Percentiles rank a stretch among this genome's conserved stretches.
phyloP scores from a whole-genome alignment of 1,140 invertebrate species.

The Argopecten irradians region DNA sequence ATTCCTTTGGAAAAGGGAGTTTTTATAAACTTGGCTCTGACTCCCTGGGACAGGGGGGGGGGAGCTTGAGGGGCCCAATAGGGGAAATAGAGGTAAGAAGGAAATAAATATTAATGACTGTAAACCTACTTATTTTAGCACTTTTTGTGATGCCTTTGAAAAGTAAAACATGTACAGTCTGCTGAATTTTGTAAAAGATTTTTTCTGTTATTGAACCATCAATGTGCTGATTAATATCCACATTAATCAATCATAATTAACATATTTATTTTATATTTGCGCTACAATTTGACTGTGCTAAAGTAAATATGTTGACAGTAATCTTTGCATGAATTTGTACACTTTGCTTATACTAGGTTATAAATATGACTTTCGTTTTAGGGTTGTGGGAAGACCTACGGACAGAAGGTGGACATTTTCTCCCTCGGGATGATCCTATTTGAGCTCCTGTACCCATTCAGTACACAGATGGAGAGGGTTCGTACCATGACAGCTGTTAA shows the following conservation, averaged over 20 bases:
- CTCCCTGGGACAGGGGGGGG: too few species aligned
- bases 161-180: too few species aligned
- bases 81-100: too few species aligned
- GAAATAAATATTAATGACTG: too few species aligned
- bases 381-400: conserved; percentile 86
- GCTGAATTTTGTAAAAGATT: too few species aligned
- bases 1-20: too few species aligned
- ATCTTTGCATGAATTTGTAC: not conserved
- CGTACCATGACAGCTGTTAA: conserved; percentile 79
- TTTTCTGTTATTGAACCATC: too few species aligned
- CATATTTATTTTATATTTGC: not conserved
- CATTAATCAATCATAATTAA: not conserved
- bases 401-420: conserved; percentile 98
- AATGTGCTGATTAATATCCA: not conserved
- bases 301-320: not conserved
- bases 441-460: conserved; percentile 92
- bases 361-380: conserved; percentile 63
- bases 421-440: conserved; percentile 95
- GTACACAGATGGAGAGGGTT: conserved; percentile 92
- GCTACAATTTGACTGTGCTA: too few species aligned
- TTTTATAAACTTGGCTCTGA: too few species aligned
- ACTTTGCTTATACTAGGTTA: not conserved
- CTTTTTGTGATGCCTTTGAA: too few species aligned
- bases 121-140: too few species aligned
- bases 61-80: too few species aligned